Evolutionary conservation across 2,797 vertebrate genomes (phyloP), one percentile per base, ranked within the genome.

Genomic region (Scolopax rusticola): DNA sequence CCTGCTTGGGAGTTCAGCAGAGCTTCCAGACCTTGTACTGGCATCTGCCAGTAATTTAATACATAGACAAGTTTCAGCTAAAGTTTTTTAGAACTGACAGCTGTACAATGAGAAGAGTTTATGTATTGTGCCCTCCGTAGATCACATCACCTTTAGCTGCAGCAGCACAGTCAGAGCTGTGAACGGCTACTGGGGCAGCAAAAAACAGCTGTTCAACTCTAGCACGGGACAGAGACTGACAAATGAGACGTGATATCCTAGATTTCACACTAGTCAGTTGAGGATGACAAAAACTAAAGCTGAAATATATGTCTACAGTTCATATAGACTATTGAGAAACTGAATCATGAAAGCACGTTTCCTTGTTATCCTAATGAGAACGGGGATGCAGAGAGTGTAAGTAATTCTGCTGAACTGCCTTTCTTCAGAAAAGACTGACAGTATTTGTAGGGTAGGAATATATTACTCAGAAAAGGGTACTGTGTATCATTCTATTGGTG

Each of bases 371-470:
- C 70, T 95, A 95, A 96, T 76, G 57, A 97, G 94, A 77, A 96
- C 20, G 40, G 33, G 43, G 91, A 91, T 78, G 43, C 65, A 89
- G 84, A 89, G 91, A 96, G 57, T 57, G 60, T 36, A 83, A 67
- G 21, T 77, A 93, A 95, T 95, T 94, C 90, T 96, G 33, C 57
- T 93, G 90, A 88, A 89, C 16, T 97, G 82, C 86, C 65, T 96
- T 96, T 97, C 89, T 97, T 43, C 88, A 96, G 93, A 93, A 96
- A 97, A 97, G 87, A 95, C 79, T 95, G 93, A 94, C 90, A 96
- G 93, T 60, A 89, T 97, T 96, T 96, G 89, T 94, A 27, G 84
- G 79, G 89, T 94, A 95, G 74, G 94, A 97, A 95, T 96, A 87
- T 65, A 96, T 97, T 98, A 97, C 91, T 95, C 95, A 41, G 87